Evolutionary conservation across 2,113 vertebrate species (phyloP).

Genomic region (Hepsetus odoe): DNA sequence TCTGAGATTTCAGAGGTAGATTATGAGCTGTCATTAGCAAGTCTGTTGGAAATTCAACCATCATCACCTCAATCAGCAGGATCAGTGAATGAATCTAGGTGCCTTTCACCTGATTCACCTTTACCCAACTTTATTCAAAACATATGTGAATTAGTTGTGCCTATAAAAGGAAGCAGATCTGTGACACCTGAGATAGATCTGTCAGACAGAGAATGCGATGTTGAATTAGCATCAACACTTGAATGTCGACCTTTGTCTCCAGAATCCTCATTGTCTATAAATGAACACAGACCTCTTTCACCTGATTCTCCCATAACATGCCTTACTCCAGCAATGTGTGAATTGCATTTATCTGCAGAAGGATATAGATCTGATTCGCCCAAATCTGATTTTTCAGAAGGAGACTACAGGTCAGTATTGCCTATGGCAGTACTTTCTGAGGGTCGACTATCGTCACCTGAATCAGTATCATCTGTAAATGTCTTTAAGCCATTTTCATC

Average conservation of each 20-base stretch:
- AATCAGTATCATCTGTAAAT: slow-evolving; percentile 37
- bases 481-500: not conserved
- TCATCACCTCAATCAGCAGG: slow-evolving; percentile 55
- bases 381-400: slow-evolving; percentile 55
- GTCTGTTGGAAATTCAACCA: slow-evolving; percentile 39
- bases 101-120: slow-evolving; percentile 50
- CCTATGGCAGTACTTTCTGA: slow-evolving; percentile 3
- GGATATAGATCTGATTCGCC: slow-evolving; percentile 25
- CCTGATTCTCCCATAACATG: slow-evolving; percentile 41
- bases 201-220: slow-evolving; percentile 49
- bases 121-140: slow-evolving; percentile 48
- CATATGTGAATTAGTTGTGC: slow-evolving; percentile 20
- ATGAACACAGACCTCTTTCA: slow-evolving; percentile 42
- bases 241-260: slow-evolving; percentile 54
- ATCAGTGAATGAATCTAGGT: slow-evolving; percentile 34
- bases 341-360: not conserved
- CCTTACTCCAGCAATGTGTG: slow-evolving; percentile 7
- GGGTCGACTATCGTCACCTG: slow-evolving; percentile 35
- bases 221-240: slow-evolving; percentile 9
- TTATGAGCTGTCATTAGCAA: not conserved
- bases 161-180: slow-evolving; percentile 2
- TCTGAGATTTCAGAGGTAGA: slow-evolving; percentile 51
- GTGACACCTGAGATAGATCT: slow-evolving; percentile 46
- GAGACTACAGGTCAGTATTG: slow-evolving; percentile 23
- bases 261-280: slow-evolving; percentile 52